Percentiles rank a stretch among this genome's conserved stretches.
These are phyloP conservation scores for Leuciscus waleckii DNA, from an alignment of 2,797 vertebrate species.

Conservation along the genomic window DNA sequence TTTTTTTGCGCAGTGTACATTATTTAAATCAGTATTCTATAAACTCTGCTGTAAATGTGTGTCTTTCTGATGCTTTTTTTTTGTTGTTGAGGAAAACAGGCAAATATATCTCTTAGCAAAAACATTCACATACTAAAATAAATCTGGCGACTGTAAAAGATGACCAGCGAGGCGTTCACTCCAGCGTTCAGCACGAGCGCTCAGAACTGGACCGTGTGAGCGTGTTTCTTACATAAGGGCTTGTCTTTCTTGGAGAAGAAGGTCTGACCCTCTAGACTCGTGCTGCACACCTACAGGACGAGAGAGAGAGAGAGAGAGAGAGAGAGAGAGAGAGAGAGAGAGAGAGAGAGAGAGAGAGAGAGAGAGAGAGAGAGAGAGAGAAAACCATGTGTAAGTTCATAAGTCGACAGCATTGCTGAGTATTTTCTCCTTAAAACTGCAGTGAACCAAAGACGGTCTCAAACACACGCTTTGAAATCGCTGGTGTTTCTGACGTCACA, in stretches of 20 bases:
- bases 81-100: background rate
- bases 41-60: background rate
- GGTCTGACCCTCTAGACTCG: conserved; percentile 90
- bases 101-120: background rate
- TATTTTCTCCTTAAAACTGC: no score
- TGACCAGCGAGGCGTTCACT: background rate
- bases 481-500: no score
- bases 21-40: background rate
- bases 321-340: no score
- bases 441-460: no score
- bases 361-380: no score
- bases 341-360: no score
- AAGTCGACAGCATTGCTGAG: no score
- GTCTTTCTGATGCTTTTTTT: background rate
- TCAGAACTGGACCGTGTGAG: conserved; percentile 92
- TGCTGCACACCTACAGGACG: conserved; percentile 87
- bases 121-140: conserved; percentile 2
- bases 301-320: background rate
- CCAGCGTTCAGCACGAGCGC: background rate
- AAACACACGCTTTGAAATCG: no score
- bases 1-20: background rate
- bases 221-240: conserved; percentile 97
- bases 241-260: conserved; percentile 99
- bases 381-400: no score
- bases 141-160: conserved; percentile 46